Evolutionary conservation across 1,140 invertebrate genomes (phyloP), one percentile per base, ranked within the genome.

Genomic region (Idris sp.): DNA sequence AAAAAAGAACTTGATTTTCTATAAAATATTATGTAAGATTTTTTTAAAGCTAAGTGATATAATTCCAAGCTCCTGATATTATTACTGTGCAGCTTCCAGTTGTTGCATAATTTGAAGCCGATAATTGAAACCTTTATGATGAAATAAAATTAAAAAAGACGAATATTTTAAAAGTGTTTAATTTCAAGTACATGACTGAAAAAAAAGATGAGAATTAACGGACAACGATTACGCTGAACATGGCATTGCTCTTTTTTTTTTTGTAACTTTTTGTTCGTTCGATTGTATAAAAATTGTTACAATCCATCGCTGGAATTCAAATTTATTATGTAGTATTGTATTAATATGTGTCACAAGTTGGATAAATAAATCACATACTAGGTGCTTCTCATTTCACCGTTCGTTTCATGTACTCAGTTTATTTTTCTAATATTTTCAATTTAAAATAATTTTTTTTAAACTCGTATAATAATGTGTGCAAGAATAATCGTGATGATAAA

Each of bases 41-140:
- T n/a, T n/a, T n/a, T n/a, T n/a, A n/a, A n/a, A n/a, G n/a, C n/a
- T n/a, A n/a, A n/a, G n/a, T n/a, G n/a, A n/a, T n/a, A n/a, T n/a
- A n/a, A n/a, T 33, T 22, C 28, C 30, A 8, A 5, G 28, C 40
- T 28, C 54, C 54, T 64, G 35, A 26, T 53, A 64, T 64, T 62
- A 49, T 44, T 31, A 44, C 59, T 33, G 31, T 31, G 30, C 22
- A 40, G 30, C 38, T 13, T 54, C 48, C n/a, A 28, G 15, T 65
- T 65, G 53, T 65, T 48, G 40, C 8, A 65, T 54, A 53, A 65
- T 44, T 26, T 28, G 61, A 65, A 35, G 48, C 61, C 48, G 30
- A 16, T 22, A 30, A 53, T 46, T 35, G 61, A 65, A 65, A 28
- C 25, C 48, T 14, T 13, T 11, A 11, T 13, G 44, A 26, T 3